phyloP scores from a whole-genome alignment of 2,888 invertebrate species.

The Balanococcus diminutus region DNA sequence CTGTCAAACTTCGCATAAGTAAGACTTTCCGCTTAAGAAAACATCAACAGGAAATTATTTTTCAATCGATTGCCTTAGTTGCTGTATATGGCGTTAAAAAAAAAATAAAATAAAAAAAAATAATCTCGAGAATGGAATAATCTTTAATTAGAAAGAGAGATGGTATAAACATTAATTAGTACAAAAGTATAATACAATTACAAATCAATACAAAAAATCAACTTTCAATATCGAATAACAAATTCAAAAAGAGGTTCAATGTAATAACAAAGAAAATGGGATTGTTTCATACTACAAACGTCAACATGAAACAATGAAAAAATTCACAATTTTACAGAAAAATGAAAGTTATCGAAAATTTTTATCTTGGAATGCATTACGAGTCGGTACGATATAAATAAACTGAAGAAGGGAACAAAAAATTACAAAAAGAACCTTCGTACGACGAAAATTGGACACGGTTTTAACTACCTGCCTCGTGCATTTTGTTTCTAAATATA shows the following conservation, averaged over 20 bases:
- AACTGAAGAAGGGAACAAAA: not conserved
- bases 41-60: not conserved
- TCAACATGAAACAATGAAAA: not conserved
- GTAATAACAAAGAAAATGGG: slow-evolving; percentile 35
- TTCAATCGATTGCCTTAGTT: not conserved
- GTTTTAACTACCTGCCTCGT: not conserved
- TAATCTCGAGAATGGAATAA: not conserved
- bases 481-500: not conserved
- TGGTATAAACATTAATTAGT: slow-evolving; percentile 23
- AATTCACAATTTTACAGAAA: slow-evolving; percentile 2
- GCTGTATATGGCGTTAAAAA: too few relatives aligned
- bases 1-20: not conserved
- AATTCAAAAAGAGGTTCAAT: slow-evolving; percentile 8
- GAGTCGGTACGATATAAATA: not conserved
- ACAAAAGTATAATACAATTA: not conserved
- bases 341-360: not conserved
- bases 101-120: too few relatives aligned
- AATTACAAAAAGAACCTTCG: not conserved
- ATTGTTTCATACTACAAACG: not conserved
- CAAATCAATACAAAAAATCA: slow-evolving; percentile 31
- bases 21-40: not conserved
- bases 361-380: not conserved
- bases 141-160: not conserved
- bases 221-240: slow-evolving; percentile 18
- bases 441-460: not conserved